phyloP scores from a whole-genome alignment of 2,888 invertebrate genomes.

The Coleophora flavipennella region DNA sequence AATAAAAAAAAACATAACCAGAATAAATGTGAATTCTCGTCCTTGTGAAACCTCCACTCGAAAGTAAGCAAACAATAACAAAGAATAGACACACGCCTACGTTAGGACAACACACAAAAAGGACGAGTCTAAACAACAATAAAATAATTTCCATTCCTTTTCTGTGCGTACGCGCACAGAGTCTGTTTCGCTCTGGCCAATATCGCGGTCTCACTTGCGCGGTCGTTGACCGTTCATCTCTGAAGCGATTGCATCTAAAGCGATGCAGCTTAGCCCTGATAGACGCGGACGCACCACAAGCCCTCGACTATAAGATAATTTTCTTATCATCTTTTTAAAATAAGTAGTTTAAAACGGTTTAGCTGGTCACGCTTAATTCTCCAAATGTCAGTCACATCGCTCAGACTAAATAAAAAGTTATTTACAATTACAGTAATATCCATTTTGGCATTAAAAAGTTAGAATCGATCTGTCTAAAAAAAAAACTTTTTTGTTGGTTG shows the following conservation, averaged over 20 bases:
- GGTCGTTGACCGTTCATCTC: constrained; percentile 68
- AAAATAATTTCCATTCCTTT: constrained; percentile 68
- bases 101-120: constrained; percentile 36
- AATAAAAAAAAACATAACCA: no score
- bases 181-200: constrained; percentile 41
- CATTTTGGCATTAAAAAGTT: no score
- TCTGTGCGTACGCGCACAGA: constrained; percentile 69
- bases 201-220: constrained; percentile 42
- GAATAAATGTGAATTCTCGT: no score
- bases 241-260: constrained; percentile 67
- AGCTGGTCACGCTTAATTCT: no score
- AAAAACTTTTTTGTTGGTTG: no score
- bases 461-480: no score
- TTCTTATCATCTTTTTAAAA: constrained; percentile 9
- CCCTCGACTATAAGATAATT: constrained; percentile 60
- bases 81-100: constrained; percentile 40
- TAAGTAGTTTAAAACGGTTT: no score
- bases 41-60: no score
- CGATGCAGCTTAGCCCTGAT: constrained; percentile 65
- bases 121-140: constrained; percentile 44
- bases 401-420: no score
- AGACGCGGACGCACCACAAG: constrained; percentile 41
- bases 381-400: no score
- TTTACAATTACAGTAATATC: no score
- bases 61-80: constrained; percentile 43